Evolutionary conservation across 2,888 invertebrate genomes (phyloP), one percentile per base, ranked within the genome.

Genomic region (Polia nebulosa): DNA sequence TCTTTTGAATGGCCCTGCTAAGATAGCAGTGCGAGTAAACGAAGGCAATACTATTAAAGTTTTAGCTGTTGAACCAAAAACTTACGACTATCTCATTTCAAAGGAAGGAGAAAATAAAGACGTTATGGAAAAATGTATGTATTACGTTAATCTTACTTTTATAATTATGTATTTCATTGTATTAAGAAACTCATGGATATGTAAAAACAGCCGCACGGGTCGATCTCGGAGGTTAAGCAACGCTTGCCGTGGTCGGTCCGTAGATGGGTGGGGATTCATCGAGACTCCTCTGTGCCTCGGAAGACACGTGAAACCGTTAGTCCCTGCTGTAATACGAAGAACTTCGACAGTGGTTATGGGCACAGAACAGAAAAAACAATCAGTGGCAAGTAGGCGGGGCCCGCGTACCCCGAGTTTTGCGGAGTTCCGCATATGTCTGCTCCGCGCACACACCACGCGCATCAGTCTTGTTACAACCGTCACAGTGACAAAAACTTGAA

Each of bases 51-150:
- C 96, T 2, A 94, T 97, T 49, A 98, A 98, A 93, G 96, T 98
- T 47, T 92, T 98, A 61, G 96, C 97, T 11, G 97, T 98, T n/a
- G 98, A 98, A 93, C 97, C 98, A 1, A 97, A 97, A 77, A 97
- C 98, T 0, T 97, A 97, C 87, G 97, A 97, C 76, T 97, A 97
- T 87, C 95, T 98, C 63, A 96, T 96, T 78, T 96, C 96, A 57
- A 96, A 96, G 83, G 91, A 93, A 82, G 95, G 95, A 66, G 90
- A 92, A 71, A 93, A 92, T 83, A 95, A 91, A 88, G 96, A 91
- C 81, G 92, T 92, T 55, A 87, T 91, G 84, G 92, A 93, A 61
- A 94, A 90, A 90, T 90, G 91, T 95, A 92, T 88, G 94, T 92
- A 78, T 61, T 32, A 51, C n/a, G 9, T 60, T 29, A 25, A 52